Percentiles rank a stretch among this genome's conserved stretches.
Evolutionary conservation across 1,140 invertebrate genomes (phyloP).

Genomic region (Chionoecetes opilio): DNA sequence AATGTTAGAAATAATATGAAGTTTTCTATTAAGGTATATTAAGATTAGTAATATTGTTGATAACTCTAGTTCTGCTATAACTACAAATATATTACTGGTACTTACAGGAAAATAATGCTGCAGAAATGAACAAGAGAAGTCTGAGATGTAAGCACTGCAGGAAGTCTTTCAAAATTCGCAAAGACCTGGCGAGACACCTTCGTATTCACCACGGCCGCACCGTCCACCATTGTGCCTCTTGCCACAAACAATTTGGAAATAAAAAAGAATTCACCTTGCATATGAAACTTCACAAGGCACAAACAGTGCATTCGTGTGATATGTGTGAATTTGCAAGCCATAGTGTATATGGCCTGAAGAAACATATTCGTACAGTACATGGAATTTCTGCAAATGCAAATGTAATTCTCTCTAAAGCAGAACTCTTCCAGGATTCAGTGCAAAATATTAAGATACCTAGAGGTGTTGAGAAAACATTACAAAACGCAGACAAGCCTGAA

Average conservation of each 20-base stretch:
- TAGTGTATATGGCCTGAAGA: not conserved
- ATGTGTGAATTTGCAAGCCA: not conserved
- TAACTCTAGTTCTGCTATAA: not conserved
- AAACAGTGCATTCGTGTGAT: not conserved
- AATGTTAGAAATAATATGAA: not conserved
- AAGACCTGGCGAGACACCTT: not conserved
- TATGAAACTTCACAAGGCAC: not conserved
- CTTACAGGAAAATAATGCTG: not conserved
- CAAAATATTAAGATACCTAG: not conserved
- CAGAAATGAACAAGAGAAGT: not conserved
- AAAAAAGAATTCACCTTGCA: not conserved
- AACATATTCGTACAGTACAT: not conserved
- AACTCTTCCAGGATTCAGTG: not conserved
- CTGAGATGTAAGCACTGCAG: slow-evolving; percentile 45
- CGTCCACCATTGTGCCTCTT: not conserved
- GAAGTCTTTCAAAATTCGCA: not conserved
- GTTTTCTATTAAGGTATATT: not conserved
- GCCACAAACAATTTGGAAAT: not conserved
- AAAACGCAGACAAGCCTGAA: no score
- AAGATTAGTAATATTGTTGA: not conserved
- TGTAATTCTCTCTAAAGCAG: not conserved
- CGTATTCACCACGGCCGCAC: not conserved
- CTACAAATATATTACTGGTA: not conserved
- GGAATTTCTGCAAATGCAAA: not conserved
- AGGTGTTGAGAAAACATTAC: not conserved